These are phyloP conservation scores for Volucella inflata DNA, from an alignment of 2,888 invertebrate species.

Conservation along the genomic window DNA sequence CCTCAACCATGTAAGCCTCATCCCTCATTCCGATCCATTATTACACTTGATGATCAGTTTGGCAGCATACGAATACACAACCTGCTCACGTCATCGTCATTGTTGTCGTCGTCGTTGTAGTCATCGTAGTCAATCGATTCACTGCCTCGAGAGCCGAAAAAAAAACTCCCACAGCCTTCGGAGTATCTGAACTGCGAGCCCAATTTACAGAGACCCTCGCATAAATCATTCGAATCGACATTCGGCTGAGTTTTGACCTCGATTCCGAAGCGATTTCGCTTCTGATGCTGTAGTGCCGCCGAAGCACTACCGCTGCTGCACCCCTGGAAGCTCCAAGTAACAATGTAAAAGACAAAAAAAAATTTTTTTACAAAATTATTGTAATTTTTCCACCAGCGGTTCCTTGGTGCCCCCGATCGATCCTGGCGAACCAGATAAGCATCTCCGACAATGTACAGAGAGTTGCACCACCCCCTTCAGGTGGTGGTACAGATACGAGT, in stretches of 20 bases:
- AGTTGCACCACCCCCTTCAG: constrained; percentile 39
- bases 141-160: constrained; percentile 17
- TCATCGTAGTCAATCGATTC: constrained; percentile 26
- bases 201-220: constrained; percentile 59
- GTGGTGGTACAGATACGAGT: not conserved
- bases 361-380: constrained; percentile 69
- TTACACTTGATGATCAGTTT: constrained; percentile 67
- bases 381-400: constrained; percentile 68
- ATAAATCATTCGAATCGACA: constrained; percentile 74
- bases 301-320: not conserved
- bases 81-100: constrained; percentile 13
- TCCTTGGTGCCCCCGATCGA: constrained; percentile 14
- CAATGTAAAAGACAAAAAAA: constrained; percentile 38
- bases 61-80: constrained; percentile 11
- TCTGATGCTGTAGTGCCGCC: constrained; percentile 38
- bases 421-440: constrained; percentile 53
- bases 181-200: constrained; percentile 28
- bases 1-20: not conserved
- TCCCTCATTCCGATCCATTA: constrained; percentile 31
- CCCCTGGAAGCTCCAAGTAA: constrained; percentile 37
- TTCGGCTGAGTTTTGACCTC: constrained; percentile 68
- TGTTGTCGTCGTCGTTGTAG: no score
- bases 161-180: constrained; percentile 68
- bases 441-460: constrained; percentile 65
- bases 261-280: constrained; percentile 65